These are phyloP conservation scores for Drosophila varians DNA, from an alignment of 1,140 invertebrate genomes.

Conservation along the genomic window DNA sequence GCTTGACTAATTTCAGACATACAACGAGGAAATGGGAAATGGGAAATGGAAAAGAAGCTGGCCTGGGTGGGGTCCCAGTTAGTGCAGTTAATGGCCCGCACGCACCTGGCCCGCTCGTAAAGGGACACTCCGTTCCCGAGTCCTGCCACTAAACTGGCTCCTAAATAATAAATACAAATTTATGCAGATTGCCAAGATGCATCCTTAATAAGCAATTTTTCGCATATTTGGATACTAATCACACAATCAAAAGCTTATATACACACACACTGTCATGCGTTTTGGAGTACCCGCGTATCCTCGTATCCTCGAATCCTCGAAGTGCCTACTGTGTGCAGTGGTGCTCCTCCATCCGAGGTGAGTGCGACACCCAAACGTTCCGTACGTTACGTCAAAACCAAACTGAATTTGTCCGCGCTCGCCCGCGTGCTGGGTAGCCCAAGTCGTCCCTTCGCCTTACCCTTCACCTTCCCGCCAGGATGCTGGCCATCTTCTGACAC, in stretches of 20 bases:
- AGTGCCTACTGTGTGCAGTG: slow-evolving; percentile 33
- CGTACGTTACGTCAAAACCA: slow-evolving; percentile 29
- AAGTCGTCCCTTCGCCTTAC: not conserved
- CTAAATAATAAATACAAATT: not conserved
- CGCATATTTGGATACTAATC: slow-evolving; percentile 10
- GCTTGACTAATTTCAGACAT: not conserved
- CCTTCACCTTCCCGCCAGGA: slow-evolving; percentile 9
- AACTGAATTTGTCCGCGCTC: slow-evolving; percentile 28
- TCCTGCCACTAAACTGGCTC: not conserved
- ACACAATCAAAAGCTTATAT: slow-evolving; percentile 14
- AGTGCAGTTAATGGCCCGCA: not conserved
- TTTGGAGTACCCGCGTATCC: slow-evolving; percentile 9
- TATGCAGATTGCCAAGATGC: not conserved
- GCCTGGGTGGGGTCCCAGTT: slow-evolving; percentile 1
- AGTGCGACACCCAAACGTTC: slow-evolving; percentile 21
- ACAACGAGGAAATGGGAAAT: not conserved
- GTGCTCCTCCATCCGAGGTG: slow-evolving; percentile 10
- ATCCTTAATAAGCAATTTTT: not conserved
- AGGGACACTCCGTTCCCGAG: not conserved
- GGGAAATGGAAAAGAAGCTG: not conserved
- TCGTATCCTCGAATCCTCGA: slow-evolving; percentile 34
- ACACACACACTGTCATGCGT: slow-evolving; percentile 40
- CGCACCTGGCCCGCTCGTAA: not conserved
- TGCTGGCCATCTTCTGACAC: slow-evolving; percentile 25
- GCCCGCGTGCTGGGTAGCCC: not conserved